phyloP scores from a whole-genome alignment of 1,140 invertebrate genomes.

The Caenorhabditis tropicalis region DNA sequence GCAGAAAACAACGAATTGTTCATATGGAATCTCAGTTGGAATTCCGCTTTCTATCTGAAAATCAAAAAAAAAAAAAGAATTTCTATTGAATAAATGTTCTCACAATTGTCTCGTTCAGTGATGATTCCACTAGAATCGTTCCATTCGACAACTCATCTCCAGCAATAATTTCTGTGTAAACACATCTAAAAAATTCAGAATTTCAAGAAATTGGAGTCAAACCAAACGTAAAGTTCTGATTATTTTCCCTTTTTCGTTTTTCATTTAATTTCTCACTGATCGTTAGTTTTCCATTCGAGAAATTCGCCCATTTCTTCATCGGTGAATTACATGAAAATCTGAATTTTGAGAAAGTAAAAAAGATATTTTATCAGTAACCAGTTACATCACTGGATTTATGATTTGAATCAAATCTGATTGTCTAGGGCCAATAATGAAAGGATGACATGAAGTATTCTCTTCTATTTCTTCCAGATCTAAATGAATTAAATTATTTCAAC shows the following conservation, averaged over 20 bases:
- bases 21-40: not conserved
- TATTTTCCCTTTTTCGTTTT: not conserved
- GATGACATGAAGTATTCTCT: not conserved
- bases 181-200: not conserved
- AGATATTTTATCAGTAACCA: not conserved
- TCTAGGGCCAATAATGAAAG: not conserved
- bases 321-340: slow-evolving; percentile 32
- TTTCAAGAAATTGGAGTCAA: not conserved
- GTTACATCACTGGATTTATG: not conserved
- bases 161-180: not conserved
- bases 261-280: not conserved
- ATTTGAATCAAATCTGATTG: not conserved
- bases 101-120: not conserved
- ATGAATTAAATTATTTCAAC: not conserved
- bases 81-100: not conserved
- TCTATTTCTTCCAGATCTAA: not conserved
- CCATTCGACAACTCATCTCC: not conserved
- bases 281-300: not conserved
- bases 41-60: not conserved
- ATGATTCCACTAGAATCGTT: not conserved
- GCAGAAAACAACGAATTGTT: slow-evolving; percentile 21
- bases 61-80: not conserved
- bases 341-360: not conserved
- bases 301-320: not conserved
- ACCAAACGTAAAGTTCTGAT: slow-evolving; percentile 5